phyloP scores from a whole-genome alignment of 2,113 vertebrate genomes.

The Podarcis cretensis region DNA sequence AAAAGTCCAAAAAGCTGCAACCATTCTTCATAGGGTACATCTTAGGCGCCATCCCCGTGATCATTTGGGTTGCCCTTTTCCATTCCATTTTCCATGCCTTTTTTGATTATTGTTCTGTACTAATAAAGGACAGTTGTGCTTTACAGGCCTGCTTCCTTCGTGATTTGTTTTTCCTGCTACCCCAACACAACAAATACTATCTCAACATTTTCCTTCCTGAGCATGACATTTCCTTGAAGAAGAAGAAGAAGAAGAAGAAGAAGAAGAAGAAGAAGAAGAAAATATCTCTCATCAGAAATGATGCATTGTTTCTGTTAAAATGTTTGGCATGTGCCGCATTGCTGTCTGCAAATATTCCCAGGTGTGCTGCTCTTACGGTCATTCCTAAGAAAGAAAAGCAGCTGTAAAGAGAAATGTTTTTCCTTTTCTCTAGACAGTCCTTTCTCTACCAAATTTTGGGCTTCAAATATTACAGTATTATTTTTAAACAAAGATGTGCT shows the following conservation, averaged over 20 bases:
- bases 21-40: too few relatives aligned
- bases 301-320: background rate
- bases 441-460: background rate
- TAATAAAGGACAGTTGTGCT: too few relatives aligned
- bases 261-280: background rate
- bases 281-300: background rate
- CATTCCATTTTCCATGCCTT: too few relatives aligned
- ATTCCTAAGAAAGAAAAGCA: conserved; percentile 9
- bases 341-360: background rate
- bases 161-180: too few relatives aligned
- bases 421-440: background rate
- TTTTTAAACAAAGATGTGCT: background rate
- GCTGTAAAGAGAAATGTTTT: background rate
- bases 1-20: too few relatives aligned
- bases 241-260: background rate
- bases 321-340: background rate
- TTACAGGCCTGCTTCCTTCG: too few relatives aligned
- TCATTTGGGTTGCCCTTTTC: too few relatives aligned
- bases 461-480: background rate
- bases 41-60: too few relatives aligned
- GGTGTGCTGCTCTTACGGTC: background rate
- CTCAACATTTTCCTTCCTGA: conserved; percentile 14
- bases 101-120: too few relatives aligned
- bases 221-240: background rate
- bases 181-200: background rate